Evolutionary conservation across 2,113 vertebrate species (phyloP).

Genomic region (Corvus moneduloides): DNA sequence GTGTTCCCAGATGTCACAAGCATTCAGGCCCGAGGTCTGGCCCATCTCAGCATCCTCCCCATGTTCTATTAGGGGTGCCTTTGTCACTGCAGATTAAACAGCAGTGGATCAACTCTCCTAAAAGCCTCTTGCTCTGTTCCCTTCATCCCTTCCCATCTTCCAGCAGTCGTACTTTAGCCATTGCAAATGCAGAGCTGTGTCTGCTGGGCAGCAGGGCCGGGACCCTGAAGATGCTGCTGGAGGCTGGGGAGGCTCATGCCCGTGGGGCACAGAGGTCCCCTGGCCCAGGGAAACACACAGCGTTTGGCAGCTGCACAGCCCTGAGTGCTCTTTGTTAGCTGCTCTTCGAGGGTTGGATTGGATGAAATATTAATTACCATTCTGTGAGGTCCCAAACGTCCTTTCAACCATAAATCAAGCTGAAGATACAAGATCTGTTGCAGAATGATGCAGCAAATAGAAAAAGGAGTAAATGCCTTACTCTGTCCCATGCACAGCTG

Average conservation of each 20-base stretch:
- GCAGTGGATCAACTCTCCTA: neutral
- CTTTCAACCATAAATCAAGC: neutral
- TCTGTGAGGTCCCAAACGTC: neutral
- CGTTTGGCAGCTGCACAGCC: neutral
- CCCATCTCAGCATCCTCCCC: neutral
- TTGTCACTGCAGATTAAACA: neutral
- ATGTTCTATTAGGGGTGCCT: neutral
- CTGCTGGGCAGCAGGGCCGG: neutral
- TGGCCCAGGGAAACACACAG: accelerated
- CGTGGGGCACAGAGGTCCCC: neutral
- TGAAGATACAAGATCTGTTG: neutral
- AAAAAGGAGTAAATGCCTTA: neutral
- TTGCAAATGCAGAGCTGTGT: accelerated
- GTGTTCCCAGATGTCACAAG: neutral
- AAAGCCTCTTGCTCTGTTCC: neutral
- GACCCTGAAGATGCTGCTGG: neutral
- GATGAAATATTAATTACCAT: neutral
- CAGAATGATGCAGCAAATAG: neutral
- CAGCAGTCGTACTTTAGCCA: neutral
- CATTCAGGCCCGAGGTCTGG: accelerated
- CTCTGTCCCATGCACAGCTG: accelerated
- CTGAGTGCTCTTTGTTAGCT: neutral
- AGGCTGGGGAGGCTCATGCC: neutral
- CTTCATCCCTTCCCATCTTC: neutral
- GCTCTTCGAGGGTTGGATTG: neutral